phyloP scores from a whole-genome alignment of 2,113 vertebrate genomes.

The Oreochromis aureus region DNA sequence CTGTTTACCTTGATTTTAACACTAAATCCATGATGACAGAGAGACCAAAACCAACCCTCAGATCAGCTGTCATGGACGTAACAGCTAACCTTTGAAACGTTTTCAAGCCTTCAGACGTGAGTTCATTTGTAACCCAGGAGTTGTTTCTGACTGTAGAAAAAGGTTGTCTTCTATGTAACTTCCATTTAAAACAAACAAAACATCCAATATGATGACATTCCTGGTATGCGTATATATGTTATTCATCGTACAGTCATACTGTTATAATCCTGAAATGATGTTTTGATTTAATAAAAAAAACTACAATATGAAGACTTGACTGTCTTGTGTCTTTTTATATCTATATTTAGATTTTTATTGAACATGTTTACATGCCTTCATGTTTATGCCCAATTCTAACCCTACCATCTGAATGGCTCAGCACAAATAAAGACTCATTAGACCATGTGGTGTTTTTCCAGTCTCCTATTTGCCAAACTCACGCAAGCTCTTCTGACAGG shows the following conservation, averaged over 20 bases:
- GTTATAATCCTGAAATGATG: conserved; percentile 7
- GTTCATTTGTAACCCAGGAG: background rate
- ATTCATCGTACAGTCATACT: background rate
- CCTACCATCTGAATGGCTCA: background rate
- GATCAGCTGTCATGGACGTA: background rate
- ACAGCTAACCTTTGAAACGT: background rate
- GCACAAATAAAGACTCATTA: background rate
- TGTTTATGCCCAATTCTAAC: background rate
- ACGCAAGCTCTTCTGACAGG: background rate
- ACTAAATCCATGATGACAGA: background rate
- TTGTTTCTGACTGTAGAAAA: background rate
- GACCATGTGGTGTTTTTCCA: background rate
- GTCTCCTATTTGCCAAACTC: background rate
- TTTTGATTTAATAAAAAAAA: conserved; percentile 48
- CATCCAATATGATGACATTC: background rate
- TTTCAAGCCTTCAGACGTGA: background rate
- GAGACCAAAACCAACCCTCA: background rate
- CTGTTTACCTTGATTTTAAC: background rate
- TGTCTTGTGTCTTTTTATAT: background rate
- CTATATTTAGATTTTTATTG: fast-evolving
- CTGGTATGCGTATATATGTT: conserved; percentile 3
- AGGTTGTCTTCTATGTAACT: background rate
- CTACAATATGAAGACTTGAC: background rate
- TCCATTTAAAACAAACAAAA: background rate
- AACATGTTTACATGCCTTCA: background rate